Evolutionary conservation across 2,113 vertebrate species (phyloP).

Genomic region (Anguilla rostrata): DNA sequence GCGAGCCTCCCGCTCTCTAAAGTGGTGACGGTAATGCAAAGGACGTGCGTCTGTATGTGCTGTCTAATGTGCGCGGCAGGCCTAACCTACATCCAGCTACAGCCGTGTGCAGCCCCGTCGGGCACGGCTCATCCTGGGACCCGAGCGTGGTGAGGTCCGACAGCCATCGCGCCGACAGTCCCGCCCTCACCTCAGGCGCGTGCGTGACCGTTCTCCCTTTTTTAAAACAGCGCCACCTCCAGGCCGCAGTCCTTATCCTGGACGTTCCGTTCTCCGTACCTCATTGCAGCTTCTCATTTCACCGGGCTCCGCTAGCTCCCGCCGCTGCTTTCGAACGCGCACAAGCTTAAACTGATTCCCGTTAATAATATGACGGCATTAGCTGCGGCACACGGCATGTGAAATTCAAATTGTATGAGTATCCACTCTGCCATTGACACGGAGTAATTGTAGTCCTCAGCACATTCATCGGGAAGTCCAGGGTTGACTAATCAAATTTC

Average conservation of each 20-base stretch:
- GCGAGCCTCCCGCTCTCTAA: background rate
- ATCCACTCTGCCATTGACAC: conserved; percentile 23
- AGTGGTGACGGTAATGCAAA: background rate
- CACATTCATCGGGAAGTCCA: conserved; percentile 28
- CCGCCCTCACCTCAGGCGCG: background rate
- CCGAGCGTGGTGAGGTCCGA: background rate
- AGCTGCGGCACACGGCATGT: conserved; percentile 30
- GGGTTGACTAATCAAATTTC: conserved; percentile 33
- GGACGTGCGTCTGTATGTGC: background rate
- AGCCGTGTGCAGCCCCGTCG: background rate
- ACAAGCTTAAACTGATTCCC: conserved; percentile 34
- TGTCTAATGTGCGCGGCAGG: background rate
- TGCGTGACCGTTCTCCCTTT: background rate
- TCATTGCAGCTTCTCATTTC: background rate
- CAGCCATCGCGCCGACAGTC: background rate
- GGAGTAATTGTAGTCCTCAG: conserved; percentile 30
- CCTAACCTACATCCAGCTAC: too few species aligned
- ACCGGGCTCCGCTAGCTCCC: conserved; percentile 10
- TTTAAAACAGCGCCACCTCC: conserved; percentile 21
- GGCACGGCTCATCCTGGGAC: background rate
- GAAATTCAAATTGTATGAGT: conserved; percentile 33
- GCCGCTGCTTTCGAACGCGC: background rate
- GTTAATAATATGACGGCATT: conserved; percentile 34
- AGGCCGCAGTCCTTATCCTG: conserved; percentile 4
- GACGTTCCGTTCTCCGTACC: conserved; percentile 31